Evolutionary conservation across 2,888 invertebrate species (phyloP).

Genomic region (Drosophila gaucha): DNA sequence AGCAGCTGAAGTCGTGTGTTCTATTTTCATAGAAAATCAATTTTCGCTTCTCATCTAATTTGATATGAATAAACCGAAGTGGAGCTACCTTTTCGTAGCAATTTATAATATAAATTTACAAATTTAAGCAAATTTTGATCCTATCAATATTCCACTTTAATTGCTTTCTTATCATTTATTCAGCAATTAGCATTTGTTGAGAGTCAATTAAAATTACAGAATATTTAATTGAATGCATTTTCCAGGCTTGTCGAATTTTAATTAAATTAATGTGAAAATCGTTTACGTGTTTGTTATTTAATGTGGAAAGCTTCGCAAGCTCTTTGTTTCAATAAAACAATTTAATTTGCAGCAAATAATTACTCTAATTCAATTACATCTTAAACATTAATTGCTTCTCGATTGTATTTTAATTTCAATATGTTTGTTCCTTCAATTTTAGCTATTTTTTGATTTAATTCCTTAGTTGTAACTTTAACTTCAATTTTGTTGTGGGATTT

Average conservation of each 20-base stretch:
- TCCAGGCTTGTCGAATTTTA: not conserved
- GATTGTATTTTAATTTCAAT: not conserved
- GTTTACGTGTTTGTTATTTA: not conserved
- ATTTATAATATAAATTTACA: not conserved
- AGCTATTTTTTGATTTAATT: not conserved
- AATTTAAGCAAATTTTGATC: too few relatives aligned
- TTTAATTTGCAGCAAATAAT: not conserved
- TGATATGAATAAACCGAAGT: not conserved
- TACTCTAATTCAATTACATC: not conserved
- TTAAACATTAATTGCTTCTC: too few relatives aligned
- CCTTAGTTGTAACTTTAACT: too few relatives aligned
- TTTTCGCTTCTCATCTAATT: conserved; percentile 26
- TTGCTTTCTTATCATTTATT: too few relatives aligned
- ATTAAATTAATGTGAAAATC: not conserved
- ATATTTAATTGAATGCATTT: not conserved
- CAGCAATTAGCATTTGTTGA: not conserved
- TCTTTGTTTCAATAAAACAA: too few relatives aligned
- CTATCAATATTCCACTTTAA: too few relatives aligned
- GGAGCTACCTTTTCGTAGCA: not conserved
- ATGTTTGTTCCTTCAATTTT: not conserved
- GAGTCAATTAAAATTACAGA: not conserved
- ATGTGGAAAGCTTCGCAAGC: too few relatives aligned
- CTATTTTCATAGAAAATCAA: conserved; percentile 57
- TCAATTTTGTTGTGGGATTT: too few relatives aligned
- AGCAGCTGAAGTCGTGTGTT: conserved; percentile 7